A percentile compares a stretch with the other conserved stretches of the same genome.
Evolutionary conservation across 2,888 invertebrate species (phyloP).

Genomic region (Drosophila melanosoma): DNA sequence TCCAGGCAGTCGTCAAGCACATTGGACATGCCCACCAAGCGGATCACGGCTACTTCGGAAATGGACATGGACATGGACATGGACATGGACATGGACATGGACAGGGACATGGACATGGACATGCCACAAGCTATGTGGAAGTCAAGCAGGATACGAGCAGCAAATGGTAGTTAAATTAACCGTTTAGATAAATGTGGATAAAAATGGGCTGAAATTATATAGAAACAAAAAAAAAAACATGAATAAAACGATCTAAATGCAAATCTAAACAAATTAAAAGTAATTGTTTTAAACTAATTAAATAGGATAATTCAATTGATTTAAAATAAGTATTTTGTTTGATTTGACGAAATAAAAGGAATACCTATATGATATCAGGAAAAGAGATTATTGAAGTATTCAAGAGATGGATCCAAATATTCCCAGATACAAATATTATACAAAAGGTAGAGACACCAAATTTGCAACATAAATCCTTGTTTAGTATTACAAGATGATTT

Average conservation of each 20-base stretch:
- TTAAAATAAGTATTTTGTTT: not conserved
- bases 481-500: too few species aligned
- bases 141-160: slow-evolving; percentile 72
- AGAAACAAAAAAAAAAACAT: slow-evolving; percentile 27
- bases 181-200: not conserved
- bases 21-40: slow-evolving; percentile 83
- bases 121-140: slow-evolving; percentile 78
- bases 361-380: not conserved
- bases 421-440: too few species aligned
- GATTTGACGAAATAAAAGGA: not conserved
- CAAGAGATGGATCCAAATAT: not conserved
- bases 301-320: not conserved
- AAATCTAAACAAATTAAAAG: fast-evolving
- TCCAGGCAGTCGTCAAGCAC: slow-evolving; percentile 86
- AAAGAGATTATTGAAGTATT: not conserved
- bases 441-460: too few species aligned
- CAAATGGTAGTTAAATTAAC: slow-evolving; percentile 52
- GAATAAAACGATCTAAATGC: not conserved
- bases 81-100: not conserved
- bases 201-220: slow-evolving; percentile 2
- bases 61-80: slow-evolving; percentile 42
- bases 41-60: slow-evolving; percentile 41
- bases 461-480: too few species aligned
- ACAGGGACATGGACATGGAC: not conserved
- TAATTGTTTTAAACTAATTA: not conserved